Conservation (phyloP, 2,888 invertebrate genomes). For the Cheilosia scutellata region DNA sequence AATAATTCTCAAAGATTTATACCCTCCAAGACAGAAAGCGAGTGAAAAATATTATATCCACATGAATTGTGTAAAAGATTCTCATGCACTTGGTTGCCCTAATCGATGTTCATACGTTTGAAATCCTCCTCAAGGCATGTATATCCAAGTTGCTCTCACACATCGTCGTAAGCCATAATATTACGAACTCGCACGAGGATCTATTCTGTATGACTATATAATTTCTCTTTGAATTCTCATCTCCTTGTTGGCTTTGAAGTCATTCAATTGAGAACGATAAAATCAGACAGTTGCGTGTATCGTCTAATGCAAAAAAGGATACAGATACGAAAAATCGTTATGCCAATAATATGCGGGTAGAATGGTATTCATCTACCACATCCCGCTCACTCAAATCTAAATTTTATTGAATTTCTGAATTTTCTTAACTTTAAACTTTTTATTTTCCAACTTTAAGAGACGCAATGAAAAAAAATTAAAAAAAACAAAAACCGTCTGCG, state of each 20-base stretch:
- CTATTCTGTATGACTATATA: not conserved
- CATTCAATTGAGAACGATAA: slow-evolving; percentile 8
- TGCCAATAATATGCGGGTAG: slow-evolving; percentile 51
- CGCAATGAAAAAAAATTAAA: not conserved
- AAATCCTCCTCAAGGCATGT: slow-evolving; percentile 56
- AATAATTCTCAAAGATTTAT: not conserved
- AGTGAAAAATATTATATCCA: slow-evolving; percentile 42
- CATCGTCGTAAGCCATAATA: not conserved
- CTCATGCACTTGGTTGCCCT: slow-evolving; percentile 61
- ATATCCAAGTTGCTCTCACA: slow-evolving; percentile 3
- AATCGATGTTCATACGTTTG: slow-evolving; percentile 70
- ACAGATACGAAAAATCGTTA: slow-evolving; percentile 7
- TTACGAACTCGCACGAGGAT: not conserved
- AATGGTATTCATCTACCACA: slow-evolving; percentile 13
- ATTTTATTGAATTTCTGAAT: slow-evolving; percentile 12
- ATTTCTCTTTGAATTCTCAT: not conserved
- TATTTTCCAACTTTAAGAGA: not conserved
- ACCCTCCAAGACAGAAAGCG: not conserved
- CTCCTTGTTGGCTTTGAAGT: slow-evolving; percentile 18
- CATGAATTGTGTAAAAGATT: slow-evolving; percentile 62
- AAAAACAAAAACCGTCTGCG: not conserved
- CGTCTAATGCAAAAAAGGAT: not conserved
- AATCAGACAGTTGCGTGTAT: slow-evolving; percentile 20
- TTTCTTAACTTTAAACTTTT: not conserved
- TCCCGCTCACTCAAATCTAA: not conserved